Evolutionary conservation across 2,888 invertebrate species (phyloP).

Genomic region (Eulithis prunata): DNA sequence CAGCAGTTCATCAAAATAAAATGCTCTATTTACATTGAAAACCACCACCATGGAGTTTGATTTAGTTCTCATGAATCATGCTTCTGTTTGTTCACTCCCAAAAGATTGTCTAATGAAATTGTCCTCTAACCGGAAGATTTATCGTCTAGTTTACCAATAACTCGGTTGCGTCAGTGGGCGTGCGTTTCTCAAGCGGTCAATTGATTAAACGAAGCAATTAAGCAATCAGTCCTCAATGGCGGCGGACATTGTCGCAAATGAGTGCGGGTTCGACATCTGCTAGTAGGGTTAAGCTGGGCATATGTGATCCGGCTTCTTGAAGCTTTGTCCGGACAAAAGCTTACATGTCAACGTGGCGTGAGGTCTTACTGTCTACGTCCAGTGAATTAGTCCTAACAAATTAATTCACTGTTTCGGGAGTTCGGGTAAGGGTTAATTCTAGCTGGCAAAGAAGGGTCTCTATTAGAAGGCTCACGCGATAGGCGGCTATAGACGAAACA

Average conservation of each 20-base stretch:
- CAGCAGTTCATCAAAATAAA: constrained; percentile 9
- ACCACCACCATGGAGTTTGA: not conserved
- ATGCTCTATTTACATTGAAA: not conserved
- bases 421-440: not conserved
- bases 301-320: constrained; percentile 20
- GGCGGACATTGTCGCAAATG: constrained; percentile 78
- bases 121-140: constrained; percentile 72
- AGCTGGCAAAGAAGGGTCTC: too few species aligned
- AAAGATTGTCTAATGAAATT: constrained; percentile 63
- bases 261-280: constrained; percentile 73
- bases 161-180: constrained; percentile 62
- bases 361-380: not conserved
- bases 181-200: constrained; percentile 78
- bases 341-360: not conserved
- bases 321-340: constrained; percentile 5
- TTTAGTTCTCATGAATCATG: constrained; percentile 6
- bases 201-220: constrained; percentile 85
- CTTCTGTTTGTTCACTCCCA: constrained; percentile 15
- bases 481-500: too few species aligned
- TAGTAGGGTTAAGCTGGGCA: constrained; percentile 20
- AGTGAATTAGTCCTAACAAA: constrained; percentile 1
- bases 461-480: too few species aligned
- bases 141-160: constrained; percentile 71
- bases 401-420: not conserved
- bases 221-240: constrained; percentile 79